Evolutionary conservation across 1,140 invertebrate genomes (phyloP).

Genomic region (Drosophila sp.): DNA sequence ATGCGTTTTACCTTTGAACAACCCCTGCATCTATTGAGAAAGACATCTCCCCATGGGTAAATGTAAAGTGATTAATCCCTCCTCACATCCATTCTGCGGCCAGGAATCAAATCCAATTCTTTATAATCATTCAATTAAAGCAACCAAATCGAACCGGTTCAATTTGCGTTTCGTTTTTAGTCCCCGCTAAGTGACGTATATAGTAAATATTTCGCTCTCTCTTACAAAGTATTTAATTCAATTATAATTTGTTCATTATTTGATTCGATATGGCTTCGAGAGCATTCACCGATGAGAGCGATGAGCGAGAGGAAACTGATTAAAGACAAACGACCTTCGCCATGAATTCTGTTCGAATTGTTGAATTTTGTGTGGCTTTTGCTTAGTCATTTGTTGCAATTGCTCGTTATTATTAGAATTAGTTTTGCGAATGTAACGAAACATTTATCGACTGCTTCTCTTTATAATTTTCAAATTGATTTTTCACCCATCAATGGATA

Average conservation of each 20-base stretch:
- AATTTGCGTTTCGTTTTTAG: constrained; percentile 38
- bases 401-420: not conserved
- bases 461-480: not conserved
- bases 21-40: not conserved
- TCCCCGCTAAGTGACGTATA: constrained; percentile 8
- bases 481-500: not conserved
- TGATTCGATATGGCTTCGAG: not conserved
- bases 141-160: constrained; percentile 55
- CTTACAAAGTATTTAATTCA: constrained; percentile 11
- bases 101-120: constrained; percentile 11
- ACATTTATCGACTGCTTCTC: not conserved
- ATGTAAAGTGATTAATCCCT: not conserved
- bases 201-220: not conserved
- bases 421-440: not conserved
- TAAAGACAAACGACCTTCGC: constrained; percentile 1
- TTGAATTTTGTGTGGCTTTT: constrained; percentile 1
- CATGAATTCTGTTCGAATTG: constrained; percentile 1
- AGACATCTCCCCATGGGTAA: not conserved
- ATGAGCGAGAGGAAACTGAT: constrained; percentile 3
- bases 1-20: constrained; percentile 1
- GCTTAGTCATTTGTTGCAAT: constrained; percentile 11
- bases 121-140: constrained; percentile 29
- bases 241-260: constrained; percentile 10
- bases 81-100: not conserved
- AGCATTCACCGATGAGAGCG: constrained; percentile 1